Evolutionary conservation across 2,888 invertebrate species (phyloP), one percentile per base, ranked within the genome.

Genomic region (Mycalesis mineus): DNA sequence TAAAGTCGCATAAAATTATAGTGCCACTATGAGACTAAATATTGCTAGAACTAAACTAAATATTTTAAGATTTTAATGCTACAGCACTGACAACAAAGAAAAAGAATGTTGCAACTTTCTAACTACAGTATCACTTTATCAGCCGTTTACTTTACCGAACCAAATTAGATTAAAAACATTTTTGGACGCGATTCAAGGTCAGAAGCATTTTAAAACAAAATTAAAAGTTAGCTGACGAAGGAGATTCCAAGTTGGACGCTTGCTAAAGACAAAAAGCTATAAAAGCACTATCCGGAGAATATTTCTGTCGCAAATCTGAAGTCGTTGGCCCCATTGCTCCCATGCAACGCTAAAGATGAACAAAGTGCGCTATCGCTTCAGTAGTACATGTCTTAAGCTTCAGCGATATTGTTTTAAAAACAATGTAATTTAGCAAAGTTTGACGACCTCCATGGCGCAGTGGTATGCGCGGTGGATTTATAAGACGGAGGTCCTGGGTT

Each of bases 281-380:
- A 49, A 58, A 58, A 55, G 45, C 44, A 41, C 55, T 54, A 49
- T 47, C 40, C 28, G 39, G 45, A 14, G 45, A 55, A 47, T 47
- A 41, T 33, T 60, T 54, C 57, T 42, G 49, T 57, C 45, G 57
- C 58, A 58, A 41, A 69, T 66, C 65, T 65, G 63, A 69, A 75
- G 83, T 81, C 82, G 76, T 70, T 77, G 82, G 69, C 71, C 83
- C 77, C 82, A 82, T 83, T 81, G 79, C 75, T 74, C 76, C 66
- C 74, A 62, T 58, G 62, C 60, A 51, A 58, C 55, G 60, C 49
- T 56, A 56, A 58, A 60, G 42, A 51, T 51, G 58, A 58, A 54
- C 57, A 53, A 60, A 60, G 55, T 63, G 55, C 60, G 55, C 51
- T 51, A 51, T 60, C 60, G 50, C 36, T 4, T 55, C 48, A 17